Conservation (phyloP, 2,797 vertebrate species). For the Tokudaia muenninki region DNA sequence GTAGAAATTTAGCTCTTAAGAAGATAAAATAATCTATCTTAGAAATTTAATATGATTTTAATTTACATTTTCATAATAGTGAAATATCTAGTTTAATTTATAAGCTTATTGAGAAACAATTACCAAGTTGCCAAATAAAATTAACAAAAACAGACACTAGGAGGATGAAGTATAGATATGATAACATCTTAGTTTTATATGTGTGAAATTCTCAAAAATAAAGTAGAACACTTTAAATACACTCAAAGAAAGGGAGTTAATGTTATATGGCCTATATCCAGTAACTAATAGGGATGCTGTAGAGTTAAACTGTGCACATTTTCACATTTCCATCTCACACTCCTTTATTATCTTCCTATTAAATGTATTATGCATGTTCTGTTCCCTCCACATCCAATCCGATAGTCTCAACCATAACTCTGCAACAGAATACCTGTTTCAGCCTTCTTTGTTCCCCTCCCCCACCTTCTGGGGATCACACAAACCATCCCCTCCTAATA, state of each 20-base stretch:
- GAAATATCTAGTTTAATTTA: slow-evolving; percentile 26
- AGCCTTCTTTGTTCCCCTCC: background rate
- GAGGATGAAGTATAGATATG: background rate
- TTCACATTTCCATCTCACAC: background rate
- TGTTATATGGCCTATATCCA: background rate
- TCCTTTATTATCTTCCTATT: background rate
- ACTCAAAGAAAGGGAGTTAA: background rate
- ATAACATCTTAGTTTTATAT: background rate
- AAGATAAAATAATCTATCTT: background rate
- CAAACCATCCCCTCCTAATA: background rate
- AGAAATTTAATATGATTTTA: background rate
- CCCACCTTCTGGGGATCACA: background rate
- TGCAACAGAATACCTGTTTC: background rate
- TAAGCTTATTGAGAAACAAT: slow-evolving; percentile 30
- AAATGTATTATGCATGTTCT: background rate
- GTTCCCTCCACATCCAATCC: background rate
- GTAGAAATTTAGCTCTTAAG: slow-evolving; percentile 38
- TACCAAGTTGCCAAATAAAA: background rate
- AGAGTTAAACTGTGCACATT: background rate
- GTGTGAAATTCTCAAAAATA: background rate
- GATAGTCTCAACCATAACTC: background rate
- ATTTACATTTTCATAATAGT: slow-evolving; percentile 1
- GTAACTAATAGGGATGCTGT: background rate
- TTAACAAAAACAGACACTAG: background rate
- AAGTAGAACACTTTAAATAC: background rate